Evolutionary conservation across 2,888 invertebrate species (phyloP).

Genomic region (Venusia cambrica): DNA sequence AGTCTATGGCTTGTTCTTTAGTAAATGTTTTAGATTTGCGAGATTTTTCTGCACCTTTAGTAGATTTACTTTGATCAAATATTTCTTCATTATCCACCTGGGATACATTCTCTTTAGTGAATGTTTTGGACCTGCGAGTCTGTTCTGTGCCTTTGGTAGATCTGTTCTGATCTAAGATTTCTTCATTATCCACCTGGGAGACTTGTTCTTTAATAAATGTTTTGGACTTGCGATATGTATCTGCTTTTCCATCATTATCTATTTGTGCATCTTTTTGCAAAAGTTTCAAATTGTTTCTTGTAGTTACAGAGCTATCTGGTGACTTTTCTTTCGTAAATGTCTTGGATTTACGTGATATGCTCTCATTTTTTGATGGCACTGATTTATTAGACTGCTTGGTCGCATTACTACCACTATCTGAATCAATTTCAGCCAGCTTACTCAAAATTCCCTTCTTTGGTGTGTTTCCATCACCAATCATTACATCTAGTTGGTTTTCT

Average conservation of each 20-base stretch:
- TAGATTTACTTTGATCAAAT: background rate
- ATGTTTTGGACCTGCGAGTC: slow-evolving; percentile 9
- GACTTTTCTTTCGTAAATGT: slow-evolving; percentile 21
- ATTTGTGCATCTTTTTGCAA: slow-evolving; percentile 2
- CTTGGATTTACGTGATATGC: slow-evolving; percentile 30
- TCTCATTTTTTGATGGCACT: slow-evolving; percentile 28
- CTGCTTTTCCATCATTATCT: slow-evolving; percentile 3
- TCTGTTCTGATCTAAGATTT: background rate
- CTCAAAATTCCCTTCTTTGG: slow-evolving; percentile 50
- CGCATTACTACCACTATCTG: slow-evolving; percentile 29
- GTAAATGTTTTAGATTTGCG: slow-evolving; percentile 16
- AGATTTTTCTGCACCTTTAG: slow-evolving; percentile 5
- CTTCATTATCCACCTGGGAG: slow-evolving; percentile 1
- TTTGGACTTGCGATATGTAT: slow-evolving; percentile 6
- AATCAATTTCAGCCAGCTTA: slow-evolving; percentile 46
- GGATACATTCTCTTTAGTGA: slow-evolving; percentile 8
- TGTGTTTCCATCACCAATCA: slow-evolving; percentile 33
- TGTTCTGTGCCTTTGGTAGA: slow-evolving; percentile 4
- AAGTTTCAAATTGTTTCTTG: no score
- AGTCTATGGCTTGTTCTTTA: slow-evolving; percentile 5
- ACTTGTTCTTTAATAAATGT: slow-evolving; percentile 11
- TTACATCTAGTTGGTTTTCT: slow-evolving; percentile 52
- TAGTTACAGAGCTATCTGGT: slow-evolving; percentile 3
- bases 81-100: slow-evolving; percentile 4
- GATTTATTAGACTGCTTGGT: slow-evolving; percentile 37